phyloP scores from a whole-genome alignment of 1,140 invertebrate genomes.

The Protaetia brevitarsis region DNA sequence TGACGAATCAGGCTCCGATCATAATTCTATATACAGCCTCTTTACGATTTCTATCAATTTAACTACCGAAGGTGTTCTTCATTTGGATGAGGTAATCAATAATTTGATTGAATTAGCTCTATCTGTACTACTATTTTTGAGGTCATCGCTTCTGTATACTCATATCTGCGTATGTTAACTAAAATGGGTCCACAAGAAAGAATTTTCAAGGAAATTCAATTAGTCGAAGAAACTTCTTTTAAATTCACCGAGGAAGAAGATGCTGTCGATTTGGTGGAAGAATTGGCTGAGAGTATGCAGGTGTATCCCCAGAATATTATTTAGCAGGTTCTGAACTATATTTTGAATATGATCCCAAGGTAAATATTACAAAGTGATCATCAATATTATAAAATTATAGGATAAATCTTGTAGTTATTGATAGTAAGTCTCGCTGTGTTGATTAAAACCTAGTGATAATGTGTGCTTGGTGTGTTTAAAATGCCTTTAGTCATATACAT shows the following conservation, averaged over 20 bases:
- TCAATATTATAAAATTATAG: too few species aligned
- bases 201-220: constrained; percentile 74
- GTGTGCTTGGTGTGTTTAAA: too few species aligned
- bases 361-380: constrained; percentile 33
- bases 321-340: constrained; percentile 71
- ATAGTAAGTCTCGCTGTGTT: too few species aligned
- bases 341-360: constrained; percentile 75
- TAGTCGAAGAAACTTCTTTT: constrained; percentile 69
- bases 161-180: constrained; percentile 70
- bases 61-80: constrained; percentile 69
- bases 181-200: constrained; percentile 60
- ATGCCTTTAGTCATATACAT: too few species aligned
- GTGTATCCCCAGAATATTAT: constrained; percentile 74
- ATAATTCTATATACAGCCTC: constrained; percentile 68
- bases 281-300: constrained; percentile 75
- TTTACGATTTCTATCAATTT: constrained; percentile 74
- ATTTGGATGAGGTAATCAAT: constrained; percentile 22
- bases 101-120: not conserved
- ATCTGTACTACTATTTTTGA: constrained; percentile 40
- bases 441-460: too few species aligned
- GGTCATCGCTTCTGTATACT: constrained; percentile 68
- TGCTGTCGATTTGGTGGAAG: constrained; percentile 76
- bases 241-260: constrained; percentile 66
- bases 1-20: constrained; percentile 70
- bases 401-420: too few species aligned